These are phyloP conservation scores for Artemia sinica DNA, from an alignment of 2,888 invertebrate species.

Conservation along the genomic window DNA sequence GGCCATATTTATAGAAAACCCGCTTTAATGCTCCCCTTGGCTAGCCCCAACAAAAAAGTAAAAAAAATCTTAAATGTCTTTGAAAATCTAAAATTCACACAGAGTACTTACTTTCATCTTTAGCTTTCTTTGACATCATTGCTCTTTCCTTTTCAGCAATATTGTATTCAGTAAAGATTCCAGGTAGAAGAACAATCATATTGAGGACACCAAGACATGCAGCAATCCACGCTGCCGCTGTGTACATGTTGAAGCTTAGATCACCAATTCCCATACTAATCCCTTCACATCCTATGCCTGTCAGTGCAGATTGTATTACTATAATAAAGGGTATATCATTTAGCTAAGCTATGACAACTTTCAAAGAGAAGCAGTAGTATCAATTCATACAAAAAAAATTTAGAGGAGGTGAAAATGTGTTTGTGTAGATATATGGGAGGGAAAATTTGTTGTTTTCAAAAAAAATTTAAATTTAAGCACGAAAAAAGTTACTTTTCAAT, in stretches of 20 bases:
- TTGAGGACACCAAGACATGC: slow-evolving; percentile 53
- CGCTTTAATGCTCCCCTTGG: no score
- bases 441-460: no score
- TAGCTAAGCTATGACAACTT: no score
- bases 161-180: slow-evolving; percentile 52
- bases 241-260: slow-evolving; percentile 64
- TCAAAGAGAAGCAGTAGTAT: no score
- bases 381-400: no score
- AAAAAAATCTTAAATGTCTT: not conserved
- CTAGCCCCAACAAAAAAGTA: no score
- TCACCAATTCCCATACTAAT: slow-evolving; percentile 36
- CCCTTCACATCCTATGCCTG: slow-evolving; percentile 54
- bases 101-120: not conserved
- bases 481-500: no score
- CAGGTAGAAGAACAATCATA: slow-evolving; percentile 53
- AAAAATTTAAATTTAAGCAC: no score
- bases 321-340: slow-evolving; percentile 15
- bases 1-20: no score
- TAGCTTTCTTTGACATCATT: slow-evolving; percentile 17
- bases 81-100: not conserved
- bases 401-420: no score
- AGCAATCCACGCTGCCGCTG: slow-evolving; percentile 69
- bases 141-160: slow-evolving; percentile 60
- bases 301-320: slow-evolving; percentile 59
- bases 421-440: no score